Conservation (phyloP, 2,113 vertebrate species). For the Dipodomys ordii region DNA sequence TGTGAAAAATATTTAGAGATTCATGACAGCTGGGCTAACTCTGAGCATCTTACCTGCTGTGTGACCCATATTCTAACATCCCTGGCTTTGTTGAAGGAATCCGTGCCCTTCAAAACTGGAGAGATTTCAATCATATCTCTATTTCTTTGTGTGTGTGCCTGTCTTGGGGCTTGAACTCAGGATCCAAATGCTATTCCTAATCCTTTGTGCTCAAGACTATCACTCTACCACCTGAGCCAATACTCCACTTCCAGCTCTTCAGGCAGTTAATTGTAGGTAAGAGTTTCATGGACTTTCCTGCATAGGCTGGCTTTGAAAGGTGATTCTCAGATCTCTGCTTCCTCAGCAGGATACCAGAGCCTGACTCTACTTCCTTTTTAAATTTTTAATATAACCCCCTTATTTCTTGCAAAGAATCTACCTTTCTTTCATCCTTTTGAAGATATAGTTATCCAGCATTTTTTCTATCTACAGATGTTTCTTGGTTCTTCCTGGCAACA, state of each 20-base stretch:
- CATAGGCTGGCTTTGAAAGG: too few species aligned
- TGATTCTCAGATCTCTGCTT: too few species aligned
- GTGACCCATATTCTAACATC: not conserved
- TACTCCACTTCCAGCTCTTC: too few species aligned
- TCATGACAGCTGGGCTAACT: not conserved
- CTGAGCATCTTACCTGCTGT: not conserved
- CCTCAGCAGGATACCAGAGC: too few species aligned
- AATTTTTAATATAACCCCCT: slow-evolving; percentile 15
- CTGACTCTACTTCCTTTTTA: not conserved
- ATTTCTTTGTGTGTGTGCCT: not conserved
- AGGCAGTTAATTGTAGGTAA: too few species aligned
- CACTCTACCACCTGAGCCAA: too few species aligned
- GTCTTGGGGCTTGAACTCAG: too few species aligned
- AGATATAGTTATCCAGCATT: not conserved
- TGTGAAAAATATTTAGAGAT: not conserved
- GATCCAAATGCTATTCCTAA: too few species aligned
- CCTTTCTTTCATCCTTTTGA: slow-evolving; percentile 62
- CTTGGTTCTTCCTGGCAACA: slow-evolving; percentile 58
- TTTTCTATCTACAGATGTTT: not conserved
- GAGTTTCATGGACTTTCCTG: too few species aligned
- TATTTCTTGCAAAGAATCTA: slow-evolving; percentile 55
- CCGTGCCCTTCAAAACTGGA: not conserved
- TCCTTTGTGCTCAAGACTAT: too few species aligned
- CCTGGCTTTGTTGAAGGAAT: slow-evolving; percentile 29
- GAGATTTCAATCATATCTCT: slow-evolving; percentile 11